A percentile compares a stretch with the other conserved stretches of the same genome.
phyloP scores from a whole-genome alignment of 2,113 vertebrate species.

The Phyllopteryx taeniolatus region DNA sequence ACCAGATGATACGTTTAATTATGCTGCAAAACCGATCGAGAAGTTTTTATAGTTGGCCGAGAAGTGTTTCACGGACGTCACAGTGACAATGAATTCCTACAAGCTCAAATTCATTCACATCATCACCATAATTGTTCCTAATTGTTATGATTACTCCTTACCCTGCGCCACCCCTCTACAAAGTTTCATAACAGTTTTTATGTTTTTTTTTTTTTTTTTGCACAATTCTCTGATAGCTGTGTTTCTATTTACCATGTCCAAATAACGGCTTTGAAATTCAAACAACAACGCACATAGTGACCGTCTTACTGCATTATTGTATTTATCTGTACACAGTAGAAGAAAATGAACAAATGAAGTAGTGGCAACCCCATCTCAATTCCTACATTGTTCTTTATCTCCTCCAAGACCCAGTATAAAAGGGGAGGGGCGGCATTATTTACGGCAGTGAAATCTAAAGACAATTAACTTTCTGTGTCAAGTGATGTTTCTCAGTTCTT shows the following conservation, averaged over 20 bases:
- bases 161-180: no score
- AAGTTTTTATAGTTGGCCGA: no score
- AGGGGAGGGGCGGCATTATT: conserved; percentile 50
- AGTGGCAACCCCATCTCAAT: conserved; percentile 45
- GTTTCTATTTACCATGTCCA: not conserved
- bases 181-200: no score
- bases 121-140: no score
- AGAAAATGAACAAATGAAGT: conserved; percentile 43
- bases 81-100: no score
- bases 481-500: conserved; percentile 66
- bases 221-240: not conserved
- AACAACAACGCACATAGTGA: not conserved
- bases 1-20: no score
- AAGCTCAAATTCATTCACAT: no score
- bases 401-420: conserved; percentile 51
- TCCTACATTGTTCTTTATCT: conserved; percentile 47
- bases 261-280: not conserved
- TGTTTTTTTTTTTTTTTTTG: no score
- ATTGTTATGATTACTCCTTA: no score
- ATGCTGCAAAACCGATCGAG: no score
- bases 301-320: not conserved
- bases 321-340: not conserved
- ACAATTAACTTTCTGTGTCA: conserved; percentile 71
- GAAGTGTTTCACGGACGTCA: no score
- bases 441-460: conserved; percentile 67